These are phyloP conservation scores for Apamea monoglypha DNA, from an alignment of 2,888 invertebrate species.

Conservation along the genomic window DNA sequence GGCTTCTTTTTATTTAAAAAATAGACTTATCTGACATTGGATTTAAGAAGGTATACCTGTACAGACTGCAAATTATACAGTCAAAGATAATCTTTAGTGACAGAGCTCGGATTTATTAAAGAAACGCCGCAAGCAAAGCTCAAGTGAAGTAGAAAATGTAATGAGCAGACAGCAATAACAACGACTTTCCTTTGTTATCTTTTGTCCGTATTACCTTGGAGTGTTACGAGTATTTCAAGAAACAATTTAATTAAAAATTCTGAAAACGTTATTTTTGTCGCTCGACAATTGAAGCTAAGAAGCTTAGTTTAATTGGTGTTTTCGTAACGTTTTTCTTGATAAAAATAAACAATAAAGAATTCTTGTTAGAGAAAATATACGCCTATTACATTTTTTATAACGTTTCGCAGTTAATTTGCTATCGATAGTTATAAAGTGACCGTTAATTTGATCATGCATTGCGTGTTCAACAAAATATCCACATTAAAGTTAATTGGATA, in stretches of 20 bases:
- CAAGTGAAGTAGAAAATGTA: slow-evolving; percentile 29
- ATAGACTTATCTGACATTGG: neutral
- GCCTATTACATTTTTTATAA: slow-evolving; percentile 3
- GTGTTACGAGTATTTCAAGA: slow-evolving; percentile 20
- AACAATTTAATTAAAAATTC: slow-evolving; percentile 32
- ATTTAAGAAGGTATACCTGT: neutral
- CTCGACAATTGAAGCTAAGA: neutral
- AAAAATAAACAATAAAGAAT: slow-evolving; percentile 13
- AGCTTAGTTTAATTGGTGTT: slow-evolving; percentile 12
- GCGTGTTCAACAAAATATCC: slow-evolving; percentile 43
- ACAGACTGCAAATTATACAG: slow-evolving; percentile 29
- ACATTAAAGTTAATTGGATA: slow-evolving; percentile 57
- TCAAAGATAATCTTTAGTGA: slow-evolving; percentile 6
- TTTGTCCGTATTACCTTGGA: slow-evolving; percentile 19
- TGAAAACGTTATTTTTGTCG: slow-evolving; percentile 3
- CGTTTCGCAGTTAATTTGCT: slow-evolving; percentile 13
- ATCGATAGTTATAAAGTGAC: slow-evolving; percentile 28
- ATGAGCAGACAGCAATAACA: slow-evolving; percentile 22
- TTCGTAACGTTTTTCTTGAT: neutral
- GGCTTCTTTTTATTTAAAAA: neutral
- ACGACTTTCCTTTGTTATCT: slow-evolving; percentile 32
- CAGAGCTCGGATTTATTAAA: slow-evolving; percentile 15
- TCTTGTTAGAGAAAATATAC: slow-evolving; percentile 13
- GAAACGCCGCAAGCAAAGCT: slow-evolving; percentile 37
- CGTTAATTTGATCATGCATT: slow-evolving; percentile 32